Evolutionary conservation across 2,888 invertebrate genomes (phyloP).

Genomic region (Drosophila meridionalis): DNA sequence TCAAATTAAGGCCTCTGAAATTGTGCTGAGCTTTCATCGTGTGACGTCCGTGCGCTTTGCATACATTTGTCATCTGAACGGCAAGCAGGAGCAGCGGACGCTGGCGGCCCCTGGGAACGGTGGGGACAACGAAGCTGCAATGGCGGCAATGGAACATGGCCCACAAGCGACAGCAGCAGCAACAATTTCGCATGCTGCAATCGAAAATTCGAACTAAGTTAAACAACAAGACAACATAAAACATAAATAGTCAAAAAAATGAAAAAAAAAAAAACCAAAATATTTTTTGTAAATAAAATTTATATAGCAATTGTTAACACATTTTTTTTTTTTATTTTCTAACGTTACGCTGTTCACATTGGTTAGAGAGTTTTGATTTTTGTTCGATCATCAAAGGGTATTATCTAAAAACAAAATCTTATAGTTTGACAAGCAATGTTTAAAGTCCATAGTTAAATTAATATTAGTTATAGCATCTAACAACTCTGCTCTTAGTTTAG

Average conservation of each 20-base stretch:
- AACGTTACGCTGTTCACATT: neutral
- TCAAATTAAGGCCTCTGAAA: constrained; percentile 87
- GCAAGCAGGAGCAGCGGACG: constrained; percentile 28
- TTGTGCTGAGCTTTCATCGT: constrained; percentile 90
- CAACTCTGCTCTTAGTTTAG: neutral
- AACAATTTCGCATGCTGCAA: constrained; percentile 23
- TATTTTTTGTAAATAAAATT: constrained; percentile 40
- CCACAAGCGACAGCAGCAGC: constrained; percentile 9
- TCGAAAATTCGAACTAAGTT: constrained; percentile 26
- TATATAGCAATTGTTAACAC: constrained; percentile 15
- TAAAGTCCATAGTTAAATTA: neutral
- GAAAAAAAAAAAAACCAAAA: constrained; percentile 6
- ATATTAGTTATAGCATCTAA: neutral
- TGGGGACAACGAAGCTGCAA: constrained; percentile 37
- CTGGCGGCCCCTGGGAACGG: constrained; percentile 22
- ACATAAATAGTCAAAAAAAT: constrained; percentile 9
- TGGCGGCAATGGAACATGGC: constrained; percentile 22
- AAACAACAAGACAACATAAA: constrained; percentile 4
- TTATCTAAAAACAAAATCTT: neutral
- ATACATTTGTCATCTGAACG: constrained; percentile 68
- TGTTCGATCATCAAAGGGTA: neutral
- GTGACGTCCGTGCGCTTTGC: constrained; percentile 89
- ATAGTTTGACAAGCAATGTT: neutral
- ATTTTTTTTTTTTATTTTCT: neutral
- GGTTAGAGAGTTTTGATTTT: neutral